Base-by-base conservation (phyloP, 2,888 invertebrate genomes). In the Luffia ferchaultella region DNA sequence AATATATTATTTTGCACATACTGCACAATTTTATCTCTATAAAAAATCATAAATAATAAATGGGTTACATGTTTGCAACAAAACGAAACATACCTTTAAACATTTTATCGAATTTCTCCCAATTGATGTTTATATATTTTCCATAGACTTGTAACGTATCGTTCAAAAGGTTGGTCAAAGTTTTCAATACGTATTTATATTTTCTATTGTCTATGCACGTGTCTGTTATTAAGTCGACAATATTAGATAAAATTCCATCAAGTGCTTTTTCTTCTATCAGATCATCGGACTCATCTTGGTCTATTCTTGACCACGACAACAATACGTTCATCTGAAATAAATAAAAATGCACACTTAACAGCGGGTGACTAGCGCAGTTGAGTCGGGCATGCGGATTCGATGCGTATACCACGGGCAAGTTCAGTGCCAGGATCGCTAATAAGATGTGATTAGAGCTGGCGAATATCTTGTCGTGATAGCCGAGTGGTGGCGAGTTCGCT, bases 281-380 rank as follows among this genome's bases (percentile, higher is more conserved):
- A 19, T 18, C 16, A 1, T 9, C 16, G 18, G 16, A n/a, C 2
- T 17, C 15, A 12, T n/a, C 16, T 44, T 20, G 18, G 5, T 47
- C 42, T 1, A 41, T 12, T 18, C 49, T 42, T n/a, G 44, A 16
- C 68, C 68, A 69, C n/a, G 52, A 49, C 15, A 62, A 51, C 18
- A 69, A 43, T 0, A 63, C 64, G 18, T 65, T 60, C 0, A 69
- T 51, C 70, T 70, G 53, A 18, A 62, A 60, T 17, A 5, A 20
- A n/a, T 19, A 52, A 2, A 41, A 42, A 45, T 12, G 2, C 42
- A 16, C 5, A n/a, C 5, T 16, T n/a, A 5, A 16, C 15, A n/a
- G 9, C 9, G 16, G 5, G 5, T n/a, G 16, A 15, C 5, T 43
- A 15, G 16, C 15, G 43, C 16, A n/a, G 9, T n/a, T n/a, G 16